Base-by-base conservation (phyloP, 2,113 vertebrate genomes). In the Apteryx mantelli region DNA sequence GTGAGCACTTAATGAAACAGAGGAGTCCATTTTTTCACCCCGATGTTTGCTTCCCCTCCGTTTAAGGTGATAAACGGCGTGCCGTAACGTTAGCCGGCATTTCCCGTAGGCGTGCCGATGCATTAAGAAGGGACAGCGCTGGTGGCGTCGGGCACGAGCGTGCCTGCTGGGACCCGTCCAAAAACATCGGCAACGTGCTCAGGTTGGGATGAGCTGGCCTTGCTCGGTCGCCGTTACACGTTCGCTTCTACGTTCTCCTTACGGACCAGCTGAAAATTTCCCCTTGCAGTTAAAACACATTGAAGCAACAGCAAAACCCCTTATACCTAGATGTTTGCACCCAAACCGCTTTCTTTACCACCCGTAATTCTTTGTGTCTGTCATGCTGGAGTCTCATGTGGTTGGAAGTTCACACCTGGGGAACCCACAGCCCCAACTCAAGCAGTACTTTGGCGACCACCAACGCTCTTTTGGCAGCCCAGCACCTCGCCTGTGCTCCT, bases 221-320 rank as follows among this genome's bases (percentile, higher is more conserved):
- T 28, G 13, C 34, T 68, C 38, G 7, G 19, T 13, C 13, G 46
- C 70, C 11, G 2, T 1, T 0, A 5, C 19, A 21, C 2, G 0
- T 20, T 46, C 21, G 11, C 12, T 22, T 50, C 3, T 36, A 44
- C 34, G n/a, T n/a, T 65, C 69, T 44, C 16, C 66, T 66, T 77
- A 18, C 44, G 30, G 48, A 93, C 7, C 58, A 77, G 53, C 38
- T 30, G 26, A 65, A 19, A 46, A 17, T 4, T 82, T 65, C 6
- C 16, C 44, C 91, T 69, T 12, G 8, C 53, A 75, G 32, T 9
- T 73, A 53, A 83, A 91, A 68, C n/a, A 89, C 15, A 11, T 86
- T 74, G 19, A 21, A 71, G 26, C 30, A 77, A 40, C 58, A 77
- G 13, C 65, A 55, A 71, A 69, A 34, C 70, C 80, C 68, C 38